Conservation (phyloP, 2,797 vertebrate genomes). For the Sphenopsis melanotis region DNA sequence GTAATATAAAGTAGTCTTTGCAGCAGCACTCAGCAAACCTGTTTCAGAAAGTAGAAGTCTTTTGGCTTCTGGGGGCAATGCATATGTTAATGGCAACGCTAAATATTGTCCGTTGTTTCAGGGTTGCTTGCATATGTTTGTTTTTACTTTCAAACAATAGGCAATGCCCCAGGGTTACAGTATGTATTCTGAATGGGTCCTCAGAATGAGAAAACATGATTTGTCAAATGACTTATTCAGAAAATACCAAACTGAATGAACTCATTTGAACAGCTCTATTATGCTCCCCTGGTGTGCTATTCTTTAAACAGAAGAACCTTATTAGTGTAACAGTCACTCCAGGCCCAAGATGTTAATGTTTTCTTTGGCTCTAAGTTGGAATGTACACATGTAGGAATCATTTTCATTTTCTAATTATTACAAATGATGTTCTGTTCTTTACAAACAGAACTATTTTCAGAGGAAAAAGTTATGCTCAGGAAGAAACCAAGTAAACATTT, state of each 20-base stretch:
- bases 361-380: constrained; percentile 33
- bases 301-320: constrained; percentile 44
- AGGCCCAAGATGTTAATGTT: constrained; percentile 22
- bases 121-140: constrained; percentile 9
- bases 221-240: constrained; percentile 18
- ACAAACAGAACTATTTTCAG: constrained; percentile 8
- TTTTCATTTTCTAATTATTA: constrained; percentile 54
- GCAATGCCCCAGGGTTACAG: constrained; percentile 1
- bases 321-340: constrained; percentile 26
- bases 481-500: constrained; percentile 23
- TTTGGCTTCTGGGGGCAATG: not conserved
- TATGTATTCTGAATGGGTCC: not conserved
- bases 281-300: constrained; percentile 34
- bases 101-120: constrained; percentile 47
- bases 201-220: not conserved
- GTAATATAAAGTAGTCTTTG: not conserved
- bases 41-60: not conserved
- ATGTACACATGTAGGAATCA: constrained; percentile 39
- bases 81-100: constrained; percentile 11
- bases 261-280: constrained; percentile 13
- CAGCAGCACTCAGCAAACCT: not conserved
- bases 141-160: constrained; percentile 53
- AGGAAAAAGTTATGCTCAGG: not conserved
- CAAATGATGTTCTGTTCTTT: constrained; percentile 28
- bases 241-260: constrained; percentile 33